Conservation (phyloP, 1,140 invertebrate species). For the Copidosoma floridanum region DNA sequence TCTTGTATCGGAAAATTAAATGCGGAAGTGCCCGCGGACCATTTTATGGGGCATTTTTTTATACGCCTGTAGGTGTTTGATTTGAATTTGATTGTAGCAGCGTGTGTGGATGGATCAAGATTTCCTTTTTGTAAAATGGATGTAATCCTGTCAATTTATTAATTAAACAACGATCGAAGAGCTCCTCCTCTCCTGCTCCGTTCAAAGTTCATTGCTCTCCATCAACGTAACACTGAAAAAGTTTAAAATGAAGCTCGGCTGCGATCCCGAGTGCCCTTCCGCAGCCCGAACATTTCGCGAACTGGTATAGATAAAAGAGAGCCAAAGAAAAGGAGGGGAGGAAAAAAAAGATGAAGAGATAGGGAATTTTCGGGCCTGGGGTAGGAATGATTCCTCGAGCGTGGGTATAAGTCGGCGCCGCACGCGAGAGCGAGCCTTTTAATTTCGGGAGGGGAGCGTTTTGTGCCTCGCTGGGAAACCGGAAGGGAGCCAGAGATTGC, state of each 20-base stretch:
- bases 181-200: neutral
- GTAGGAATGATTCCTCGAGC: constrained; percentile 15
- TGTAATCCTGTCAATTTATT: too few species aligned
- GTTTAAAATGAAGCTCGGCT: neutral
- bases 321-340: constrained; percentile 2
- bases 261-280: constrained; percentile 18
- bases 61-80: too few species aligned
- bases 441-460: constrained; percentile 10
- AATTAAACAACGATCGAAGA: too few species aligned
- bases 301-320: too few species aligned
- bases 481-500: neutral
- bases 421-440: constrained; percentile 13
- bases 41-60: neutral
- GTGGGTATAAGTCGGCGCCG: too few species aligned
- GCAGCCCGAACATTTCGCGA: neutral
- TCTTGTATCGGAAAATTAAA: constrained; percentile 15
- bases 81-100: too few species aligned
- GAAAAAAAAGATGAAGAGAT: neutral
- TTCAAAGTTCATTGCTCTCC: neutral
- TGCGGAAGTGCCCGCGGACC: neutral
- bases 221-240: neutral
- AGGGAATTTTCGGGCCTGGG: neutral
- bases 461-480: neutral
- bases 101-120: too few species aligned
- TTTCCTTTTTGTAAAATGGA: too few species aligned